Percentiles rank a stretch among this genome's conserved stretches.
Conservation (phyloP, 2,888 invertebrate species). For the Philereme transversata region DNA sequence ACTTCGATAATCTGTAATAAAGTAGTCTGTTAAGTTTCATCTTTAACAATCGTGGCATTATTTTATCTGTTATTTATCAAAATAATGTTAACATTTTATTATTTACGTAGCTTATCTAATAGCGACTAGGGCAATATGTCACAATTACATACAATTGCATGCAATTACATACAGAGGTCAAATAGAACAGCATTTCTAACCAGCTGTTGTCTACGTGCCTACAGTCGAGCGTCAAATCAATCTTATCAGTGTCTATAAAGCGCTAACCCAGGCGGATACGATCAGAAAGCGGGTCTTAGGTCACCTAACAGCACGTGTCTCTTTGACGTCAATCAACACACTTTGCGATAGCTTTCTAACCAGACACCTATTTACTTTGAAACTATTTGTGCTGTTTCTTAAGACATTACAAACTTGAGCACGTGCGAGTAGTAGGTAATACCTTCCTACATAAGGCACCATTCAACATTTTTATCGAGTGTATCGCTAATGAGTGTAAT, state of each 20-base stretch:
- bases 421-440: conserved; percentile 31
- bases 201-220: conserved; percentile 38
- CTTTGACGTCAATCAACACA: conserved; percentile 64
- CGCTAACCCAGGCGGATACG: conserved; percentile 50
- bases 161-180: conserved; percentile 43
- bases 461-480: conserved; percentile 51
- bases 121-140: conserved; percentile 28
- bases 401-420: conserved; percentile 35
- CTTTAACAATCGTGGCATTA: background rate
- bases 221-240: conserved; percentile 48
- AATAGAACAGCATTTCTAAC: conserved; percentile 39
- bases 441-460: conserved; percentile 38
- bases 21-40: no score
- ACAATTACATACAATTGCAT: conserved; percentile 26
- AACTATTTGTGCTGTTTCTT: conserved; percentile 34
- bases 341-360: conserved; percentile 56
- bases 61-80: background rate
- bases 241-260: conserved; percentile 50
- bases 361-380: conserved; percentile 41
- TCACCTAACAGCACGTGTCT: conserved; percentile 62
- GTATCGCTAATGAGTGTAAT: conserved; percentile 56
- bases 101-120: conserved; percentile 18
- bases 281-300: conserved; percentile 62
- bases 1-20: no score
- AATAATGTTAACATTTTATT: background rate